Base-by-base conservation (phyloP, 1,140 invertebrate species). In the Hyposmocoma kahamanoa region DNA sequence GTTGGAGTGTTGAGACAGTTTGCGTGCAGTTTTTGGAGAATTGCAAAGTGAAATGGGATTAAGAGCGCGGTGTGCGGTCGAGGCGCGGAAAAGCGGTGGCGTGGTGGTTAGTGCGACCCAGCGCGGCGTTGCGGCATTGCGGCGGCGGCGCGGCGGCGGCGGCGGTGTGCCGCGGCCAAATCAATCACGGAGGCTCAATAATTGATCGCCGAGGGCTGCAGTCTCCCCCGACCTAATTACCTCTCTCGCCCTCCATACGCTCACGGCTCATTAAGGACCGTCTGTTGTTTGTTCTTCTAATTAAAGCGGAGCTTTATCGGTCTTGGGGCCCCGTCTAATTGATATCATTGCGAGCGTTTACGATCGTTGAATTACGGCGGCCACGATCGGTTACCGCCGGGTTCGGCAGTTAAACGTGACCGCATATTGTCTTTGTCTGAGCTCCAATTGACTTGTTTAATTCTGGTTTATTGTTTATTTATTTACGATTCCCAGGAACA, bases 271-370 rank as follows among this genome's bases (percentile, higher is more conserved):
- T 84, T 81, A 81, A 73, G 62, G 61, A 65, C 66, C 68, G 68
- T 78, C 77, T 84, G 80, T 77, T 81, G 77, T 83, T 83, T 83
- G 79, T 83, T 76, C 72, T 80, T 69, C 74, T 84, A 84, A 84
- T 84, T 84, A 84, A 84, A 78, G 68, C 62, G 65, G 75, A 79
- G 70, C 71, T 79, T 78, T 80, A 83, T 80, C 76, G 76, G 66
- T 69, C 64, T 67, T 62, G 64, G 66, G 57, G n/a, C 56, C 58
- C 54, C 62, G 67, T 79, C 77, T 84, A 84, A 84, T 82, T 84
- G 80, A 80, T 81, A 84, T 80, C 74, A 80, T 78, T 80, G 75
- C 71, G 60, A 67, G 59, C 69, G 70, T 84, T 84, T 82, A 84
- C 78, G 80, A 84, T 80, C 71, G 74, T 65, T 72, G 72, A 79